Percentiles rank a stretch among this genome's conserved stretches.
Evolutionary conservation across 1,140 invertebrate genomes (phyloP).

Genomic region (Pseudomyrmex pallidus): DNA sequence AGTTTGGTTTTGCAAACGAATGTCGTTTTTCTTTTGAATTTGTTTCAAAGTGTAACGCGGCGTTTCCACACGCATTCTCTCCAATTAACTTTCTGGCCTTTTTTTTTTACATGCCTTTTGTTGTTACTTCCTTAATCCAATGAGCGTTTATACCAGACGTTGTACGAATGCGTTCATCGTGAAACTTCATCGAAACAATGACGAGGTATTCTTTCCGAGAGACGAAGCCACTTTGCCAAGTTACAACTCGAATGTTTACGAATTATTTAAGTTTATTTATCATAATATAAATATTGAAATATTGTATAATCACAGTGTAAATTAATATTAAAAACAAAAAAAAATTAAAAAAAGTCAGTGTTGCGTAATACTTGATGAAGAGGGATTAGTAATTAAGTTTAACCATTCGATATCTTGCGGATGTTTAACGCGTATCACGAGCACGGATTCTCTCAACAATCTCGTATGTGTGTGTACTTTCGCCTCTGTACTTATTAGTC

Average conservation of each 20-base stretch:
- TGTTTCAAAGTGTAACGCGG: neutral
- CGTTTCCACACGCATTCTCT: conserved; percentile 8
- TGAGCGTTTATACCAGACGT: too few species aligned
- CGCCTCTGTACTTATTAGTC: conserved; percentile 71
- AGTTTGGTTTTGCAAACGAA: neutral
- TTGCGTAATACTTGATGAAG: conserved; percentile 10
- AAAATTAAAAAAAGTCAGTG: neutral
- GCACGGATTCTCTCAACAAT: conserved; percentile 39
- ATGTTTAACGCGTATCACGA: neutral
- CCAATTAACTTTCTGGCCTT: neutral
- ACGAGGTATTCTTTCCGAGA: too few species aligned
- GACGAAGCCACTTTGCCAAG: too few species aligned
- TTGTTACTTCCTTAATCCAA: too few species aligned
- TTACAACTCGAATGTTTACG: neutral
- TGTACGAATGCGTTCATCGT: too few species aligned
- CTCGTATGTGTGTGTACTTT: conserved; percentile 40
- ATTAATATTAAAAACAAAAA: neutral
- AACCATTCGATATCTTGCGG: neutral
- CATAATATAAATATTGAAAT: too few species aligned
- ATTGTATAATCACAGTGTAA: too few species aligned
- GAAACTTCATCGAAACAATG: too few species aligned
- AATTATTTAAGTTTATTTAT: neutral
- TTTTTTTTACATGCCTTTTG: neutral
- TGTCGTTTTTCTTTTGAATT: conserved; percentile 3
- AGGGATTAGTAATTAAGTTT: conserved; percentile 15